A percentile compares a stretch with the other conserved stretches of the same genome.
Conservation (phyloP, 2,113 vertebrate genomes). For the Bos indicus region DNA sequence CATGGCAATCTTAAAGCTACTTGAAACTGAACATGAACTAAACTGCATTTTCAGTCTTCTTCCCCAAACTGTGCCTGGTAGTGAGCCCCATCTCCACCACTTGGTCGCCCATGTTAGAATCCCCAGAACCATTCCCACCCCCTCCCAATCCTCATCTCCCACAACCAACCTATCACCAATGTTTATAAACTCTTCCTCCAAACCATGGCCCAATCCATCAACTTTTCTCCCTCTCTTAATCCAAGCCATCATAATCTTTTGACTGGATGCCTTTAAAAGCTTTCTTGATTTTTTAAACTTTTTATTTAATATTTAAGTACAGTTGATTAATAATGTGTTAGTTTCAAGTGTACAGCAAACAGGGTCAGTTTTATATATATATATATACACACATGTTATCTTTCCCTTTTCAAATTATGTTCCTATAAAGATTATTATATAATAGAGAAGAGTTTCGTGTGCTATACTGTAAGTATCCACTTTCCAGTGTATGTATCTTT, state of each 20-base stretch:
- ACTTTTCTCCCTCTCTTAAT: background rate
- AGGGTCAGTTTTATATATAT: background rate
- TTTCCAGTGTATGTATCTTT: background rate
- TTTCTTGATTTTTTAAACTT: background rate
- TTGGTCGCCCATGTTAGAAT: background rate
- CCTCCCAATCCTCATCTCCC: background rate
- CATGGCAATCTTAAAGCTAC: background rate
- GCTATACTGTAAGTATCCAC: background rate
- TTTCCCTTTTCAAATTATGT: background rate
- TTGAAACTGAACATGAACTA: background rate
- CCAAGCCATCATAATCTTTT: background rate
- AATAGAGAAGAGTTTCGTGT: background rate
- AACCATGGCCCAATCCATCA: background rate
- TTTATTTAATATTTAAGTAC: background rate
- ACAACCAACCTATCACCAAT: background rate
- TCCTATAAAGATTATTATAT: background rate
- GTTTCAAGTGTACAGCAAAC: background rate
- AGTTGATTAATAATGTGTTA: background rate
- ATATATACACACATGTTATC: background rate
- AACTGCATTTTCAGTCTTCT: background rate
- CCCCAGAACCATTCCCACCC: background rate
- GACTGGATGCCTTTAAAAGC: background rate
- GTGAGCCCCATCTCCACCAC: background rate
- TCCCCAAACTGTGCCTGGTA: background rate
- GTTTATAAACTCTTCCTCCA: background rate